Evolutionary conservation across 2,113 vertebrate species (phyloP), one percentile per base, ranked within the genome.

Genomic region (Monopterus albus): DNA sequence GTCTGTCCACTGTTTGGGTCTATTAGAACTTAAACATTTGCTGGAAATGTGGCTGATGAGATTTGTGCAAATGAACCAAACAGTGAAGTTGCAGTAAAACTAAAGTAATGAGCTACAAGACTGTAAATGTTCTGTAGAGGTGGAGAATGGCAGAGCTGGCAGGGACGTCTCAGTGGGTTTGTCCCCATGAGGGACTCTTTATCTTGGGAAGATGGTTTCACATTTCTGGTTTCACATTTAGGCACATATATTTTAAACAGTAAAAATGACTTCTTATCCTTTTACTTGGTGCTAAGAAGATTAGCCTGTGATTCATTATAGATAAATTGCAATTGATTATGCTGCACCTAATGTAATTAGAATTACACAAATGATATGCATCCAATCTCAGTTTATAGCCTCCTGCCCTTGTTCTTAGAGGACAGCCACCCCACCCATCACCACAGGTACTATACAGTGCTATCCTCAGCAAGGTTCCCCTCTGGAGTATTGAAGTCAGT

Each of bases 401-500:
- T 12, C 11, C 57, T 50, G 56, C 9, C 49, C 61, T 67, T 43
- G n/a, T 21, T 61, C 59, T 18, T 67, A 46, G 74, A 69, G 49
- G 40, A 69, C 58, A 52, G 43, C 42, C 28, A n/a, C 36, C 35
- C n/a, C 15, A 47, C 20, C 2, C 33, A 52, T 43, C 53, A 46
- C 5, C 14, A 5, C 13, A 18, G 14, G 20, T 13, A 25, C 23
- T 15, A 15, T 3, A 11, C 0, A 1, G 2, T 29, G 49, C 57
- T 39, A 42, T 50, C 21, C 35, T 68, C 28, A 55, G 31, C 20
- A 66, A 49, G 65, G 25, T 51, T 39, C 6, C 6, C 2, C 39
- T 25, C 46, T 20, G 20, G 66, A 64, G 56, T 58, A 33, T 53
- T 63, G 33, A 67, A 23, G 36, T 61, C 53, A 73, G 57, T 69